Base-by-base conservation (phyloP, 2,888 invertebrate species). In the Drosophila kambysellisi region DNA sequence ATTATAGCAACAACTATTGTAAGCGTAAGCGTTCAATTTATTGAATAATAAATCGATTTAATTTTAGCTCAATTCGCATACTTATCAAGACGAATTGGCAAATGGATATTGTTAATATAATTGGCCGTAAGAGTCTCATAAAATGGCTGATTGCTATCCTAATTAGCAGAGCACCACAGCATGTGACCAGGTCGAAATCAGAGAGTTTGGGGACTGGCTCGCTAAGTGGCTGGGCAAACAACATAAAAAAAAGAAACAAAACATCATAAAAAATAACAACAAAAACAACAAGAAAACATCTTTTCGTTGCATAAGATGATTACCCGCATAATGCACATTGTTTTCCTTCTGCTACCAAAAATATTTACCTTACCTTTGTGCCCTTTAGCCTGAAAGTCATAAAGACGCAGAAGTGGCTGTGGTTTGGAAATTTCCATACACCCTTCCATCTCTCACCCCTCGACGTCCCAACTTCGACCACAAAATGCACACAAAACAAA, bases 21-120 rank as follows among this genome's bases (percentile, higher is more conserved):
- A 76, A 84, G 77, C 78, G 63, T 76, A 84, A 82, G 79, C 81
- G 83, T 86, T 84, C 88, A 87, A 84, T 84, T 86, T 83, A 88
- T 85, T 88, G 85, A 86, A 83, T 88, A 86, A 86, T 86, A 86
- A 86, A 86, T 88, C 81, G 81, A 86, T 88, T 88, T 86, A 86
- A 86, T 83, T 86, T 86, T 81, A 86, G 85, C 83, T 72, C 81
- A 81, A 79, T 70, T 69, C 73, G 57, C 69, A 61, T 43, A 25
- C 53, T 25, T 35, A 35, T 53, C 53, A 11, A 35, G 20, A 25
- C 25, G 11, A 17, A 35, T 53, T 39, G 12, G 12, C 39, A 56
- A 39, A 12, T 73, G 51, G 48, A 4, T 29, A 15, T 35, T n/a
- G 35, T 25, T n/a, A 61, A 54, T 53, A 37, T 30, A 29, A 58